Evolutionary conservation across 2,888 invertebrate genomes (phyloP).

Genomic region (Diarsia brunnea): DNA sequence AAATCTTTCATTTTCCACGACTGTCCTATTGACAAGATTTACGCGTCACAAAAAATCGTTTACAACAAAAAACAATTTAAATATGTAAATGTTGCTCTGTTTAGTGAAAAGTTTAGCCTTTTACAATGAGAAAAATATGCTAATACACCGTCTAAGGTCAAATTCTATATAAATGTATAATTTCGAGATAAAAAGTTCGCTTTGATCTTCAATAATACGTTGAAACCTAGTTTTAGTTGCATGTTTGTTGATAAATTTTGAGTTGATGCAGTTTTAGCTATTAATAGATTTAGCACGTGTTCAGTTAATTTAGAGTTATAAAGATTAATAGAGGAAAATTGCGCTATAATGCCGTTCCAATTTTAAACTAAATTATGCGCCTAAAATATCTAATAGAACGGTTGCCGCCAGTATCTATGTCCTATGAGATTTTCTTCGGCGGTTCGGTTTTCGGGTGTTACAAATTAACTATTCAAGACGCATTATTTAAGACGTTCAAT

Average conservation of each 20-base stretch:
- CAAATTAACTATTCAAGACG: not conserved
- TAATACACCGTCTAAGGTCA: constrained; percentile 54
- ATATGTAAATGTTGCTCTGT: constrained; percentile 61
- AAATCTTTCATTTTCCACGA: constrained; percentile 59
- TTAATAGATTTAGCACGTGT: constrained; percentile 16
- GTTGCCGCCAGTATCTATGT: not conserved
- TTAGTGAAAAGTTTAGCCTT: constrained; percentile 61
- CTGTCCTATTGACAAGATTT: constrained; percentile 58
- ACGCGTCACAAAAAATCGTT: constrained; percentile 62
- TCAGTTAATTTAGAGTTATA: constrained; percentile 30
- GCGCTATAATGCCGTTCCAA: not conserved
- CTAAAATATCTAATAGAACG: not conserved
- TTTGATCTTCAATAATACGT: constrained; percentile 44
- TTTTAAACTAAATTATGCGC: not conserved
- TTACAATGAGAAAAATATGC: constrained; percentile 62
- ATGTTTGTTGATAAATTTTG: constrained; percentile 4
- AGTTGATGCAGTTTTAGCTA: constrained; percentile 10
- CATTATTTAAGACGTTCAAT: not conserved
- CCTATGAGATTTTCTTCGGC: too few relatives aligned
- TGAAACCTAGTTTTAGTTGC: constrained; percentile 20
- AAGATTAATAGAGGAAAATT: constrained; percentile 9
- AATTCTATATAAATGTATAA: constrained; percentile 53
- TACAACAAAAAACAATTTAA: constrained; percentile 63
- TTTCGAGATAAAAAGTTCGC: constrained; percentile 40
- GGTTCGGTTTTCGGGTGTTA: not conserved